phyloP scores from a whole-genome alignment of 2,888 invertebrate genomes.

The Ptychoptera albimana region DNA sequence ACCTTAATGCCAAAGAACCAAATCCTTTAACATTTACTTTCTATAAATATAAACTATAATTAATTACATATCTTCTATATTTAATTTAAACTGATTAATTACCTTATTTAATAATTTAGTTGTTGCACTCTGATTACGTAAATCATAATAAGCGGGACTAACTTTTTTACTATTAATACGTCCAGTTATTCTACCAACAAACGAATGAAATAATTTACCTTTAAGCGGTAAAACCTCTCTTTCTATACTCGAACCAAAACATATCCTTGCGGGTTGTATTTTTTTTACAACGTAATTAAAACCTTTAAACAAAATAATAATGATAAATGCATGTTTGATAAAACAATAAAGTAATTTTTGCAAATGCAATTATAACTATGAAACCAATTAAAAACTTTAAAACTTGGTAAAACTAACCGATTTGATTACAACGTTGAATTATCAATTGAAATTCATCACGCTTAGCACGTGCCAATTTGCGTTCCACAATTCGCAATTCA shows the following conservation, averaged over 20 bases:
- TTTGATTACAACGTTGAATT: constrained; percentile 13
- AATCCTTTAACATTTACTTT: too few species aligned
- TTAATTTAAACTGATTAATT: too few species aligned
- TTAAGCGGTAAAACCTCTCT: constrained; percentile 32
- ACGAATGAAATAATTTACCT: constrained; percentile 16
- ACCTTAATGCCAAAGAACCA: too few species aligned
- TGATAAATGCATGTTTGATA: not conserved
- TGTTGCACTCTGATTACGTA: too few species aligned
- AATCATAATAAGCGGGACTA: not conserved
- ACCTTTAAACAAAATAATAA: constrained; percentile 21
- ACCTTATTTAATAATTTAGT: too few species aligned
- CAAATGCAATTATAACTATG: not conserved
- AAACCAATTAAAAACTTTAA: not conserved
- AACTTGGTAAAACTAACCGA: constrained; percentile 12
- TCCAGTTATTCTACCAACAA: not conserved
- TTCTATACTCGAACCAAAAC: constrained; percentile 34
- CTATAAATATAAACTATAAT: too few species aligned
- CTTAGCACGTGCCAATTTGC: constrained; percentile 16
- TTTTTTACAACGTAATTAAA: constrained; percentile 40
- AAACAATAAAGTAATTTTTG: not conserved
- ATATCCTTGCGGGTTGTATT: constrained; percentile 30
- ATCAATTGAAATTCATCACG: constrained; percentile 19
- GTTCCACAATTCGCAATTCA: constrained; percentile 16
- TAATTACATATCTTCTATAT: too few species aligned
- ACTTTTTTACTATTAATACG: constrained; percentile 21